phyloP scores from a whole-genome alignment of 92 coral and sea anemone genomes.

The Actinernus sp. region DNA sequence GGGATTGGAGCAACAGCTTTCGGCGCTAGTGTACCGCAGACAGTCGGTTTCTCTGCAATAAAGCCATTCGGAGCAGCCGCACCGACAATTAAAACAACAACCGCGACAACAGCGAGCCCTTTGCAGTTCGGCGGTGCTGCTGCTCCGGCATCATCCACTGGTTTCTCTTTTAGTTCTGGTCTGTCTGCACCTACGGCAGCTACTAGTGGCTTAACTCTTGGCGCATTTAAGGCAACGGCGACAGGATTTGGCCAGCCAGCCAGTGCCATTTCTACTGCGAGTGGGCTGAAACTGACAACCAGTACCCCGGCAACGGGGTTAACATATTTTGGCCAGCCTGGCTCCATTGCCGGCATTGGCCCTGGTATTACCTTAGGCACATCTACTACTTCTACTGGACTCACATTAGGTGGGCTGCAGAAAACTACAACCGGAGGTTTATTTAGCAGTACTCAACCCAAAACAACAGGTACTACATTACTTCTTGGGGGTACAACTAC shows the following conservation, averaged over 20 bases:
- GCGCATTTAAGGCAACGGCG: constrained; percentile 36
- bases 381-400: constrained; percentile 29
- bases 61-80: constrained; percentile 49
- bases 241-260: constrained; percentile 61
- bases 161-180: constrained; percentile 8
- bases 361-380: constrained; percentile 54
- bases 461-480: constrained; percentile 1
- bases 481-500: constrained; percentile 7
- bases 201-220: constrained; percentile 13
- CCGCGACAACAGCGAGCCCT: not conserved
- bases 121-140: constrained; percentile 2
- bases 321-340: not conserved
- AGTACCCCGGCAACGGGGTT: not conserved
- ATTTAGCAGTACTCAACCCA: constrained; percentile 19
- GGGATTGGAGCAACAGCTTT: constrained; percentile 30
- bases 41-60: constrained; percentile 45
- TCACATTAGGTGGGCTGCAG: constrained; percentile 31
- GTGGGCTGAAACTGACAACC: not conserved
- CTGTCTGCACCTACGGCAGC: not conserved
- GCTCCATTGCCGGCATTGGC: constrained; percentile 10
- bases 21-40: constrained; percentile 9
- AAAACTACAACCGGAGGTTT: constrained; percentile 19
- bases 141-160: constrained; percentile 13
- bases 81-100: not conserved
- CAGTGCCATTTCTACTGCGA: constrained; percentile 3